Percentiles rank a stretch among this genome's conserved stretches.
phyloP scores from a whole-genome alignment of 92 coral and sea anemone genomes.

The Nematostella vectensis region DNA sequence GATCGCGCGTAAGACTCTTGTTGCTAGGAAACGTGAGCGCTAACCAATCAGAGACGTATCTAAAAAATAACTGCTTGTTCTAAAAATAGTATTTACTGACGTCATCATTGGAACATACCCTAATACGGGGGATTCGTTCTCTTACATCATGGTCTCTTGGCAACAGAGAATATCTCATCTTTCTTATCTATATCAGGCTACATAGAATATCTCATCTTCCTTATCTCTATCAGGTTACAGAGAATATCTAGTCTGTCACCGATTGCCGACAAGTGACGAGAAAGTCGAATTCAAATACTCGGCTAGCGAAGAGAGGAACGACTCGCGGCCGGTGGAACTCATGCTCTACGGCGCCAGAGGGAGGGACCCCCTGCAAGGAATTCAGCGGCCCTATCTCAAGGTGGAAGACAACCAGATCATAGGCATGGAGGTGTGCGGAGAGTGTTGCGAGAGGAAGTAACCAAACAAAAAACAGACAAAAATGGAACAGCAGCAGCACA shows the following conservation, averaged over 20 bases:
- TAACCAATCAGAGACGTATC: too few relatives aligned
- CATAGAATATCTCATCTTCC: too few relatives aligned
- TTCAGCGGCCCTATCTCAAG: slow-evolving; percentile 37
- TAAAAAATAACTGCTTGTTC: too few relatives aligned
- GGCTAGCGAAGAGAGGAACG: slow-evolving; percentile 28
- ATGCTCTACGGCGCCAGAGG: slow-evolving; percentile 39
- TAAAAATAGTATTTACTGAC: too few relatives aligned
- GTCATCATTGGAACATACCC: too few relatives aligned
- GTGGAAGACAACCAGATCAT: slow-evolving; percentile 28
- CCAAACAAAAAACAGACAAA: neutral
- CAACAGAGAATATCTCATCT: too few relatives aligned
- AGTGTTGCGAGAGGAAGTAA: slow-evolving; percentile 45
- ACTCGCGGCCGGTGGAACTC: slow-evolving; percentile 31
- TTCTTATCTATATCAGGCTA: too few relatives aligned
- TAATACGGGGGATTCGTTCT: too few relatives aligned
- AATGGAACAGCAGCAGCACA: neutral
- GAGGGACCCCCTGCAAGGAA: slow-evolving; percentile 45
- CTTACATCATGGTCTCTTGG: too few relatives aligned
- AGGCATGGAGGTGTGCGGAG: slow-evolving; percentile 50
- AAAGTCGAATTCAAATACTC: slow-evolving; percentile 42
- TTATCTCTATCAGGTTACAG: slow-evolving; percentile 35
- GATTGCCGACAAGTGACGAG: slow-evolving; percentile 16
- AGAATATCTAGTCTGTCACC: slow-evolving; percentile 46
- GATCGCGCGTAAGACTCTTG: too few relatives aligned
- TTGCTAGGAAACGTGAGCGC: too few relatives aligned